Evolutionary conservation across 2,113 vertebrate species (phyloP).

Genomic region (Raphicerus campestris): DNA sequence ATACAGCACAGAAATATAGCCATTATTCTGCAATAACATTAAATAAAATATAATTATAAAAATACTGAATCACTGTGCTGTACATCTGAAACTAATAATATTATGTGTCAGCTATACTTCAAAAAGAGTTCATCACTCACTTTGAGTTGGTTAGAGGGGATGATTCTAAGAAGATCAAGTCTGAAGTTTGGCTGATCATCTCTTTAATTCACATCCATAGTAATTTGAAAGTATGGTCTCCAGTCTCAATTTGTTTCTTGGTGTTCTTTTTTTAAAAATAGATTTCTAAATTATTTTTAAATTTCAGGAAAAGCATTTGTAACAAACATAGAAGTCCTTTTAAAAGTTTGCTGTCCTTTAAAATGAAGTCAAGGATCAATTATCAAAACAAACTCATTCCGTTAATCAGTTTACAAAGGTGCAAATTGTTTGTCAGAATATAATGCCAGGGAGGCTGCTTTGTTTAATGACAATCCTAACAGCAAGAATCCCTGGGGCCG

Average conservation of each 20-base stretch:
- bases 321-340: slow-evolving; percentile 41
- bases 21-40: neutral
- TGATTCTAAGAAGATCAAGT: neutral
- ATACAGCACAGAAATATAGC: neutral
- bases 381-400: slow-evolving; percentile 62
- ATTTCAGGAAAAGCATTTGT: neutral
- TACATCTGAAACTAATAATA: neutral
- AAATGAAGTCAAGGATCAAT: slow-evolving; percentile 71
- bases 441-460: slow-evolving; percentile 67
- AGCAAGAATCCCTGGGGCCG: slow-evolving; percentile 66
- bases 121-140: neutral
- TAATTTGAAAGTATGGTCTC: neutral
- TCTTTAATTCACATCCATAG: neutral
- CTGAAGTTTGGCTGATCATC: neutral
- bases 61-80: neutral
- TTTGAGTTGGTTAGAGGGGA: neutral
- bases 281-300: slow-evolving; percentile 27
- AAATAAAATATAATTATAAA: neutral
- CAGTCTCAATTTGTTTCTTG: slow-evolving; percentile 4
- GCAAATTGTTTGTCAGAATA: slow-evolving; percentile 76
- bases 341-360: slow-evolving; percentile 57
- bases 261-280: neutral
- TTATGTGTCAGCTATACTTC: neutral
- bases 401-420: slow-evolving; percentile 73
- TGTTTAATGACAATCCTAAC: slow-evolving; percentile 72